Percentiles rank a stretch among this genome's conserved stretches.
These are phyloP conservation scores for Cheirogaleus medius DNA, from an alignment of 2,113 vertebrate species.

Conservation along the genomic window DNA sequence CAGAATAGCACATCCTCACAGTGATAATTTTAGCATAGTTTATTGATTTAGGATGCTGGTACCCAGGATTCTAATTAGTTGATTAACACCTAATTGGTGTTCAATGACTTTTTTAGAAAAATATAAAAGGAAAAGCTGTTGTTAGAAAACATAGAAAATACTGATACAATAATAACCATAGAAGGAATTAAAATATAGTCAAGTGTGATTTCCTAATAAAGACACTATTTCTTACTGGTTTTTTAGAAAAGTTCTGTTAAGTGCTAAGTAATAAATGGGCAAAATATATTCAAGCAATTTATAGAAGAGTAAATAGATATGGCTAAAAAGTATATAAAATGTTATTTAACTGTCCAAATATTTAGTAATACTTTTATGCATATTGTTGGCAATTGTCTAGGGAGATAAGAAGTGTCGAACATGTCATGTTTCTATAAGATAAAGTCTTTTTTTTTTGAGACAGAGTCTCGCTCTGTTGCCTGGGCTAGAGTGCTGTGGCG, in stretches of 20 bases:
- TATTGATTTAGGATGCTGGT: background rate
- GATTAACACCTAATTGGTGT: background rate
- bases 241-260: background rate
- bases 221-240: background rate
- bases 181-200: background rate
- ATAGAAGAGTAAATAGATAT: background rate
- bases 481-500: no score
- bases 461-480: no score
- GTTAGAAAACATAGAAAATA: background rate
- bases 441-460: no score
- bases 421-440: background rate
- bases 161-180: background rate
- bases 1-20: background rate
- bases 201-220: background rate
- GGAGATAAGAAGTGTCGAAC: background rate
- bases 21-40: background rate
- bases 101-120: background rate
- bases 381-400: background rate
- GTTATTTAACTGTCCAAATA: background rate
- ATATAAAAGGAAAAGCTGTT: background rate
- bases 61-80: background rate
- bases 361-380: background rate
- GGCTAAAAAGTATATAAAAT: background rate
- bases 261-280: background rate
- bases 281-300: background rate